These are phyloP conservation scores for Eucriotettix oculatus DNA, from an alignment of 2,888 invertebrate genomes.

Conservation along the genomic window DNA sequence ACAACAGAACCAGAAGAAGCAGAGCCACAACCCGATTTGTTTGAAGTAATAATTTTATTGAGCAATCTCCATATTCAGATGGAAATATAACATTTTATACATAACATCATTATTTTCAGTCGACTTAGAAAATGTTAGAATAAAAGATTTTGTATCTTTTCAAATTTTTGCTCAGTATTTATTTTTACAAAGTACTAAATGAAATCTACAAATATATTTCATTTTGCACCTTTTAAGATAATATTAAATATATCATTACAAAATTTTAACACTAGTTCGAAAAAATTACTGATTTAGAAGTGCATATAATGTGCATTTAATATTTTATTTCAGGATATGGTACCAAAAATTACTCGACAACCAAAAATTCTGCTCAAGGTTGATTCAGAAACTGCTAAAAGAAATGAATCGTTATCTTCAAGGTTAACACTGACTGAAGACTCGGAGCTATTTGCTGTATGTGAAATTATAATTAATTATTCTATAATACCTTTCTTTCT, in stretches of 20 bases:
- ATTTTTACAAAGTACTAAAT: no score
- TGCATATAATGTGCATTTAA: no score
- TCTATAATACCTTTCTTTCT: background rate
- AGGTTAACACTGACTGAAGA: slow-evolving; percentile 1
- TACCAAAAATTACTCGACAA: slow-evolving; percentile 41
- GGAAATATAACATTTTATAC: background rate
- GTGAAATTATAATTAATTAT: background rate
- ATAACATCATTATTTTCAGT: background rate
- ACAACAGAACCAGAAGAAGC: slow-evolving; percentile 20
- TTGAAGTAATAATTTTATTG: slow-evolving; percentile 27
- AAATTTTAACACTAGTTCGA: no score
- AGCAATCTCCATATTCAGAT: background rate
- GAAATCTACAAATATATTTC: no score
- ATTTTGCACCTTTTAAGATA: no score
- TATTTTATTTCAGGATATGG: slow-evolving; percentile 33
- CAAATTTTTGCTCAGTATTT: background rate
- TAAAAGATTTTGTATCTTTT: background rate
- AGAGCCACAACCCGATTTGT: slow-evolving; percentile 35
- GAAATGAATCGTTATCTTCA: slow-evolving; percentile 3
- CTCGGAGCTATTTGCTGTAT: slow-evolving; percentile 3
- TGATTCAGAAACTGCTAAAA: background rate
- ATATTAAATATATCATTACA: no score
- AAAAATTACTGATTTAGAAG: no score
- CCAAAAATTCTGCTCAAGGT: slow-evolving; percentile 28
- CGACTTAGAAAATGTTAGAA: background rate